Evolutionary conservation across 2,113 vertebrate species (phyloP).

Genomic region (Prionailurus viverrinus): DNA sequence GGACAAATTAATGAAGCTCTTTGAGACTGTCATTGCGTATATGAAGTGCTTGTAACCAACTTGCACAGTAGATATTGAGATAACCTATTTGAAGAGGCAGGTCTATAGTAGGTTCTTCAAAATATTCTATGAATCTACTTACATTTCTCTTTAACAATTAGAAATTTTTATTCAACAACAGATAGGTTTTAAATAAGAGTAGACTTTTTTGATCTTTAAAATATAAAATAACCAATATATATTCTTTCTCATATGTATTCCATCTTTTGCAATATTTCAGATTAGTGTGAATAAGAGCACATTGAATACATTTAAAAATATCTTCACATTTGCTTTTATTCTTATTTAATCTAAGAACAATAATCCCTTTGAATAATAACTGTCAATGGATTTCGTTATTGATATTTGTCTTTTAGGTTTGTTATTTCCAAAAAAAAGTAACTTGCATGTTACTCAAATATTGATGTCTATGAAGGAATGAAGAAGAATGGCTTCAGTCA

Average conservation of each 20-base stretch:
- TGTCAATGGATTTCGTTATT: constrained; percentile 22
- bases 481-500: neutral
- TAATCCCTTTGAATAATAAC: constrained; percentile 71
- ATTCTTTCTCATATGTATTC: neutral
- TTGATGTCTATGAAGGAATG: neutral
- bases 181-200: constrained; percentile 9
- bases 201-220: neutral
- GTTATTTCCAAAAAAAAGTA: neutral
- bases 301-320: neutral
- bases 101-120: neutral
- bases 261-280: neutral
- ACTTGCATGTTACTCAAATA: neutral
- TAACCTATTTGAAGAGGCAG: neutral
- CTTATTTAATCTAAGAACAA: constrained; percentile 61
- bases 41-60: neutral
- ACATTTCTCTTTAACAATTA: neutral
- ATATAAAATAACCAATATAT: neutral
- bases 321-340: constrained; percentile 34
- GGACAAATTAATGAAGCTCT: neutral
- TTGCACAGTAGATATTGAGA: neutral
- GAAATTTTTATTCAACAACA: neutral
- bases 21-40: neutral
- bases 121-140: neutral
- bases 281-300: neutral
- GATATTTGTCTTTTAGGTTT: neutral